Evolutionary conservation across 1,140 invertebrate species (phyloP).

Genomic region (Bombus picipes): DNA sequence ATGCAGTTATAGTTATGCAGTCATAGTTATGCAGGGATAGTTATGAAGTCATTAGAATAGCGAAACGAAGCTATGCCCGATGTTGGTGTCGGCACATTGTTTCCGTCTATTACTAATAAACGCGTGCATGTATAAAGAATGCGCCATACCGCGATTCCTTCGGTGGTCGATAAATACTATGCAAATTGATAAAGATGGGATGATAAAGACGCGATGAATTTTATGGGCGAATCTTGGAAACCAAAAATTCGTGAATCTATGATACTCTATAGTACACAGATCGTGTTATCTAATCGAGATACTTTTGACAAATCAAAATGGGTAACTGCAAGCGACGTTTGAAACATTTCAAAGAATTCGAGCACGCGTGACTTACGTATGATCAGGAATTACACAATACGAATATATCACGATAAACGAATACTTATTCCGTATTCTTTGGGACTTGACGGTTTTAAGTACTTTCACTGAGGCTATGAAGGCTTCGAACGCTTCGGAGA

Average conservation of each 20-base stretch:
- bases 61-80: neutral
- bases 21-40: neutral
- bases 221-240: neutral
- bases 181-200: neutral
- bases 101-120: neutral
- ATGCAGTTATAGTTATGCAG: neutral
- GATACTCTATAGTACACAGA: too few species aligned
- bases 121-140: neutral
- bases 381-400: slow-evolving; percentile 76
- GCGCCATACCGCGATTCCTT: neutral
- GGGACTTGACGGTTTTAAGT: slow-evolving; percentile 59
- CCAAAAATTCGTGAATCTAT: neutral
- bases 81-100: neutral
- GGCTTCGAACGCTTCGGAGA: slow-evolving; percentile 43
- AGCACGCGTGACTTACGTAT: slow-evolving; percentile 45
- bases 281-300: slow-evolving; percentile 40
- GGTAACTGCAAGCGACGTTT: neutral
- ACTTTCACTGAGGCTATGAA: slow-evolving; percentile 77
- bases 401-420: slow-evolving; percentile 74
- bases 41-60: neutral
- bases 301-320: neutral
- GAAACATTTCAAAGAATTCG: slow-evolving; percentile 16
- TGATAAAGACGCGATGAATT: neutral
- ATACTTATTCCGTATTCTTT: slow-evolving; percentile 74
- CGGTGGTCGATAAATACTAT: neutral